Percentiles rank a stretch among this genome's conserved stretches.
These are phyloP conservation scores for Eristalis intricaria DNA, from an alignment of 2,888 invertebrate species.

Conservation along the genomic window DNA sequence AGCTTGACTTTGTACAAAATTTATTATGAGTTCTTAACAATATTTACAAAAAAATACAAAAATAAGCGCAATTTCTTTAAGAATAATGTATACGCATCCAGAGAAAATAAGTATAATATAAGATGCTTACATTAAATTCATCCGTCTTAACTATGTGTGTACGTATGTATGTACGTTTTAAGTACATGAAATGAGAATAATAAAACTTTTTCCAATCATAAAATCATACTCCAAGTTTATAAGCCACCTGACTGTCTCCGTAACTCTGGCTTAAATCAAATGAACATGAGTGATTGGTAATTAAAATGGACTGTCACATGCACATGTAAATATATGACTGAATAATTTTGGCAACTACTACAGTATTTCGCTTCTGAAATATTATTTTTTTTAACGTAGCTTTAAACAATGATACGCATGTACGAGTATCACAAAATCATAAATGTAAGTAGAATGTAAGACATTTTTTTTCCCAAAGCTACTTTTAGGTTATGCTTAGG, in stretches of 20 bases:
- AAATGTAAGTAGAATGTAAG: background rate
- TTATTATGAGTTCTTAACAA: background rate
- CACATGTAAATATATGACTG: conserved; percentile 17
- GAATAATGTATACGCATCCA: background rate
- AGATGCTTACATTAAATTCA: background rate
- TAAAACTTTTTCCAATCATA: background rate
- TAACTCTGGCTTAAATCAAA: background rate
- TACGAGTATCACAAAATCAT: background rate
- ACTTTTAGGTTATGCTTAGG: background rate
- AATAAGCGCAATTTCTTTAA: background rate
- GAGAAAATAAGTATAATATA: background rate
- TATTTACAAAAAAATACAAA: background rate
- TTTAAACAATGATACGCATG: background rate
- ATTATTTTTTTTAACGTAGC: background rate
- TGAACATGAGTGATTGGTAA: background rate
- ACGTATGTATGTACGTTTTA: background rate
- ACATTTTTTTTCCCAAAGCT: background rate
- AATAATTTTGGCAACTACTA: conserved; percentile 49
- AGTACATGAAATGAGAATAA: background rate
- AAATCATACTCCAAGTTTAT: background rate
- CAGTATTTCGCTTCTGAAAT: conserved; percentile 15
- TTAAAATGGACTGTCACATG: background rate
- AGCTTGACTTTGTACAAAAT: background rate
- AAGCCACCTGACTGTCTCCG: background rate
- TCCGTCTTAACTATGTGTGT: background rate